Evolutionary conservation across 2,888 invertebrate genomes (phyloP).

Genomic region (Halocaridina rubra): DNA sequence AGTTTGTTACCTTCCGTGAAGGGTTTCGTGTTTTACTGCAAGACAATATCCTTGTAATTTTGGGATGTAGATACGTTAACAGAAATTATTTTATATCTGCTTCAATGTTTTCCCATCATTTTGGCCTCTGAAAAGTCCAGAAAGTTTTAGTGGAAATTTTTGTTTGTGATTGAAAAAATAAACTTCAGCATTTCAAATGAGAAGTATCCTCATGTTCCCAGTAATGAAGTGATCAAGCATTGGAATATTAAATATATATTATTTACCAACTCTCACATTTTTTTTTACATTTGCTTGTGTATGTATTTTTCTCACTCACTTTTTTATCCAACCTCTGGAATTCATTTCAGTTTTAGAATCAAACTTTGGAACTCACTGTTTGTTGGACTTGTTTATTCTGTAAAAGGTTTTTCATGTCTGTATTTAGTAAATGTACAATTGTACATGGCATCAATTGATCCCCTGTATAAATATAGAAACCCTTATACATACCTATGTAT

Average conservation of each 20-base stretch:
- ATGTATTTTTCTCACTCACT: not conserved
- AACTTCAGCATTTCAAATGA: too few species aligned
- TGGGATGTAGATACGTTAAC: not conserved
- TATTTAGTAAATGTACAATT: too few species aligned
- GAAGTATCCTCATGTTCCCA: too few species aligned
- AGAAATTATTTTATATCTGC: not conserved
- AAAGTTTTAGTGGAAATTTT: not conserved
- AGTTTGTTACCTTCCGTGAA: slow-evolving; percentile 48
- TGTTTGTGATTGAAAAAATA: too few species aligned
- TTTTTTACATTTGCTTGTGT: too few species aligned
- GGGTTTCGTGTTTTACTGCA: slow-evolving; percentile 27
- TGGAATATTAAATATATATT: too few species aligned
- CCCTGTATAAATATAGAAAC: not conserved
- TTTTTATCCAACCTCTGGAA: not conserved
- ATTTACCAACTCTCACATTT: too few species aligned
- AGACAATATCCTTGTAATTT: not conserved
- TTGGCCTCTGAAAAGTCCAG: not conserved
- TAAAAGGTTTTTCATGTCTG: not conserved
- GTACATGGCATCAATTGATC: too few species aligned
- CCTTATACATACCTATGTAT: not conserved
- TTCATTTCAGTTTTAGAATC: not conserved
- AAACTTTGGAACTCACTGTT: not conserved
- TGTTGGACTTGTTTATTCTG: not conserved
- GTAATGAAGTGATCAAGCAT: too few species aligned
- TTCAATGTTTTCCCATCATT: not conserved